phyloP scores from a whole-genome alignment of 2,797 vertebrate genomes.

The Pipistrellus pipistrellus region DNA sequence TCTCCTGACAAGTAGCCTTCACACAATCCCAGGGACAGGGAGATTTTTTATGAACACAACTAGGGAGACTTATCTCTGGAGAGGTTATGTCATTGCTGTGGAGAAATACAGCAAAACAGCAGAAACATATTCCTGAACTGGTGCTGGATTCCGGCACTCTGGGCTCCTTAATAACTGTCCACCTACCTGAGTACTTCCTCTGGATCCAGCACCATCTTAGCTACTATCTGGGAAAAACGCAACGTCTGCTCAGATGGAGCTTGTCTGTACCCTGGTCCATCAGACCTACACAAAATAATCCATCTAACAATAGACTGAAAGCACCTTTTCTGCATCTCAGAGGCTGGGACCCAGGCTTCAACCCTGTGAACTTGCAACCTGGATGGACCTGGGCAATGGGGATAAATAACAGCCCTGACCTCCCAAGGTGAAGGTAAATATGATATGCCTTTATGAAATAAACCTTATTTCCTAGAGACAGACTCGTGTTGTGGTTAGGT shows the following conservation, averaged over 20 bases:
- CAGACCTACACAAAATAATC: neutral
- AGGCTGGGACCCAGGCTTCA: neutral
- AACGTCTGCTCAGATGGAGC: neutral
- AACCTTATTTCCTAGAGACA: conserved; percentile 12
- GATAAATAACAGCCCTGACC: neutral
- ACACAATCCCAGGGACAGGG: neutral
- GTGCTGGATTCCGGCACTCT: neutral
- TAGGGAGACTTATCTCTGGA: neutral
- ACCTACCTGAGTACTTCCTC: neutral
- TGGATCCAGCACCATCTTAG: neutral
- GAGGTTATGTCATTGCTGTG: neutral
- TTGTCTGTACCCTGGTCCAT: neutral
- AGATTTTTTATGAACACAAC: neutral
- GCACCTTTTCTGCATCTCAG: neutral
- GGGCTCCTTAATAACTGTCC: neutral
- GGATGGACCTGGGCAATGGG: neutral
- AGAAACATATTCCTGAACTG: neutral
- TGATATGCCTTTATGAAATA: neutral
- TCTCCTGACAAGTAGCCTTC: neutral
- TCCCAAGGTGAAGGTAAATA: neutral
- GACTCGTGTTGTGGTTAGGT: neutral
- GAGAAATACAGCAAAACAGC: conserved; percentile 19
- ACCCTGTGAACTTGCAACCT: neutral
- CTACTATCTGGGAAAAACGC: neutral
- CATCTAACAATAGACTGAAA: neutral